Percentiles rank a stretch among this genome's conserved stretches.
phyloP scores from a whole-genome alignment of 2,113 vertebrate genomes.

The Vulpes lagopus region DNA sequence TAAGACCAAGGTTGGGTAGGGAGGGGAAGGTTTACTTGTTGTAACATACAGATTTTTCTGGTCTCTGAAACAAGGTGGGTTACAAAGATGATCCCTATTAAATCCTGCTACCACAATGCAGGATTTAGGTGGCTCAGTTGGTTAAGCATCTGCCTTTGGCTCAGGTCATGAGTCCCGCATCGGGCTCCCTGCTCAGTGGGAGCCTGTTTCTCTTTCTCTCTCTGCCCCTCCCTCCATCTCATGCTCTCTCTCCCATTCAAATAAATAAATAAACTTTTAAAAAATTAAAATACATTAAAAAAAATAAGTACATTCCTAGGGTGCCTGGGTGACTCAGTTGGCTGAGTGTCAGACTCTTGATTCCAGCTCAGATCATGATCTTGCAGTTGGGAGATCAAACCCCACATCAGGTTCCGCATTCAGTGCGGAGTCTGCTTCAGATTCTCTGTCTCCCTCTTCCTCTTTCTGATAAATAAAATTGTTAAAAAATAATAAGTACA shows the following conservation, averaged over 20 bases:
- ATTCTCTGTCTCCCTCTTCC: background rate
- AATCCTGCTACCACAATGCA: background rate
- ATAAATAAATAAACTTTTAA: background rate
- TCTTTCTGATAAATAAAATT: background rate
- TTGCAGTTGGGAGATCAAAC: background rate
- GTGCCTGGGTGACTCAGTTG: background rate
- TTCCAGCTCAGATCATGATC: background rate
- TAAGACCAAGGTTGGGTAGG: no score
- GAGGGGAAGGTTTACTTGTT: background rate
- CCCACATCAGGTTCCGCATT: background rate
- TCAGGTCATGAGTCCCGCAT: background rate
- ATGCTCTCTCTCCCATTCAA: background rate
- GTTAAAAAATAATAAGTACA: background rate
- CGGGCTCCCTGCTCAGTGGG: background rate
- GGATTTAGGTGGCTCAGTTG: background rate
- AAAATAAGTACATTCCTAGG: background rate
- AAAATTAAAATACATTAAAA: background rate
- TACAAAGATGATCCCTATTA: conserved; percentile 34
- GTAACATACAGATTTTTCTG: background rate
- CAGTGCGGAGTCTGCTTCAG: background rate
- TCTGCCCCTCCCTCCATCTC: background rate
- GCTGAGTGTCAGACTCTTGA: background rate
- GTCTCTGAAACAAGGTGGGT: background rate
- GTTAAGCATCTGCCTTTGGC: background rate
- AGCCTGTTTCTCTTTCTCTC: background rate